These are phyloP conservation scores for Chloroceryle amazona DNA, from an alignment of 2,797 vertebrate genomes.

Conservation along the genomic window DNA sequence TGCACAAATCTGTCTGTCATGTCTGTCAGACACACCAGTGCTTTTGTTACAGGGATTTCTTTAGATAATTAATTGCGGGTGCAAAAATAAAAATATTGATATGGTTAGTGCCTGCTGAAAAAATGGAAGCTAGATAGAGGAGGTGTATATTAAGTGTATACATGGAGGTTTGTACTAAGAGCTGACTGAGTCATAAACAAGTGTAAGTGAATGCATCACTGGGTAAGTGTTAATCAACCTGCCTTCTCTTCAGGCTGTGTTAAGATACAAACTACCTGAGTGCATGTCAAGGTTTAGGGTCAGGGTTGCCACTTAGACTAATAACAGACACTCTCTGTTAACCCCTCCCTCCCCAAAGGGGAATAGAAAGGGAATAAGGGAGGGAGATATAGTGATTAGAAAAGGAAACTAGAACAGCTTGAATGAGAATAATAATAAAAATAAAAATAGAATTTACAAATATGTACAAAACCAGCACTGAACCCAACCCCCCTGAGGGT, in stretches of 20 bases:
- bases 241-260: neutral
- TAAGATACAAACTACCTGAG: neutral
- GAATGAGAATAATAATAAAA: too few relatives aligned
- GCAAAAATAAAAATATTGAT: neutral
- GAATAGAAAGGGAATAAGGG: too few relatives aligned
- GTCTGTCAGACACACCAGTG: neutral
- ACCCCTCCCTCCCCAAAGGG: too few relatives aligned
- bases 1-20: neutral
- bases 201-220: neutral
- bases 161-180: neutral
- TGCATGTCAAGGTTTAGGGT: too few relatives aligned
- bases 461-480: too few relatives aligned
- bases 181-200: slow-evolving; percentile 3
- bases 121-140: neutral
- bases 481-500: too few relatives aligned
- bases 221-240: neutral
- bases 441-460: too few relatives aligned
- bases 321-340: too few relatives aligned
- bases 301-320: too few relatives aligned
- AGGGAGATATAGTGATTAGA: too few relatives aligned
- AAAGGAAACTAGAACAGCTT: too few relatives aligned
- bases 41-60: neutral
- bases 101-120: neutral
- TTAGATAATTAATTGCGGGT: slow-evolving; percentile 33
- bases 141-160: neutral